phyloP scores from a whole-genome alignment of 1,140 invertebrate species.

The Drosophila simulans region DNA sequence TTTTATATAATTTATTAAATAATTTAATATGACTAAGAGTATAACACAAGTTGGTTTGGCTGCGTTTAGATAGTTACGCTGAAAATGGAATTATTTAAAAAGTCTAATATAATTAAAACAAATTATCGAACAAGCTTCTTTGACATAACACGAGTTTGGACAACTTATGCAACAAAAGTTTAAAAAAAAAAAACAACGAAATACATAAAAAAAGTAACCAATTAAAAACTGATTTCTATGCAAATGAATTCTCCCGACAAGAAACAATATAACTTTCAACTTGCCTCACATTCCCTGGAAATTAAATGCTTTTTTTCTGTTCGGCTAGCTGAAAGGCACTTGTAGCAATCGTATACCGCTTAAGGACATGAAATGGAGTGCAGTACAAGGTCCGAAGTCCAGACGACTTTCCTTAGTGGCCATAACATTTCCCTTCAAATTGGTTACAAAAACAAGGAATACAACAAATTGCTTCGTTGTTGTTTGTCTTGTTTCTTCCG shows the following conservation, averaged over 20 bases:
- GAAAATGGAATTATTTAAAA: no score
- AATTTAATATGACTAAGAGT: no score
- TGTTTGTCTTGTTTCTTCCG: constrained; percentile 38
- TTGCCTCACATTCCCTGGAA: constrained; percentile 4
- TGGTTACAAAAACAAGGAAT: constrained; percentile 24
- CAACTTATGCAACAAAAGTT: no score
- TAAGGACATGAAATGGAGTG: constrained; percentile 37
- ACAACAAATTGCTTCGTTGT: constrained; percentile 46
- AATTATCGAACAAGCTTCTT: no score
- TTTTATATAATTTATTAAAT: no score
- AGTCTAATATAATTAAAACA: no score
- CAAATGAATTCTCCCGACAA: background rate
- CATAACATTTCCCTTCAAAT: constrained; percentile 70
- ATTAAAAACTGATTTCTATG: constrained; percentile 7
- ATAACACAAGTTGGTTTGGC: no score
- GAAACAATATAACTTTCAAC: constrained; percentile 1
- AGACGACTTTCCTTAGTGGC: constrained; percentile 39
- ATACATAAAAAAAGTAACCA: background rate
- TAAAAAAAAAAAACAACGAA: background rate
- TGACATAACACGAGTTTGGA: no score
- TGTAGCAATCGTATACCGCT: constrained; percentile 49
- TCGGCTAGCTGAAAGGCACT: constrained; percentile 28
- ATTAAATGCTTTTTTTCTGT: constrained; percentile 18
- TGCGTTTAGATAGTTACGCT: no score
- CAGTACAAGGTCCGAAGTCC: constrained; percentile 30